Base-by-base conservation (phyloP, 2,113 vertebrate species). In the Irena cyanogastra region DNA sequence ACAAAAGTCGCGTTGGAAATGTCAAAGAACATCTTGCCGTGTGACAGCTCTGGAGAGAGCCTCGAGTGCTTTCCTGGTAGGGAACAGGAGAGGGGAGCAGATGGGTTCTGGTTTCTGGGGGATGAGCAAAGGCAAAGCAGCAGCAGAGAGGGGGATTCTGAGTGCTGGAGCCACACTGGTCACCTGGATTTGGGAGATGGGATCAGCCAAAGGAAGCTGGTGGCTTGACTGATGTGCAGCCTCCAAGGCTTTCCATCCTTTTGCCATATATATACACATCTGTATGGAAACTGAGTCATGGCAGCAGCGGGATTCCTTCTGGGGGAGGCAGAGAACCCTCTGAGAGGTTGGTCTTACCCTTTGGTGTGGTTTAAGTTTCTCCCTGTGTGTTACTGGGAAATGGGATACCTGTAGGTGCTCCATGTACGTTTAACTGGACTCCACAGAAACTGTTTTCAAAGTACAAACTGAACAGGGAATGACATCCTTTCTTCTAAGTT, bases 1-100 rank as follows among this genome's bases (percentile, higher is more conserved):
- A 94, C 97, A 96, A 85, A 97, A 96, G 94, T 87, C 94, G 83
- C 47, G 30, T 93, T 94, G 96, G 69, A 98, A 98, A 98, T 97
- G 98, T 97, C 97, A 98, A 66, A 89, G 95, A 97, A 96, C 94
- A 97, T 97, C 93, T 95, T 90, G 94, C 83, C 24, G 11, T 68
- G 83, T 85, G 79, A 71, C 83, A 44, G 90, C 94, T 94, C 83
- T 24, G n/a, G 11, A 7, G 92, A 89, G 88, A 91, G 93, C 78
- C 78, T 79, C 3, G 3, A 88, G 86, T 76, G 3, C 17, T n/a
- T 85, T 64, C 69, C 71, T 63, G 13, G 77, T 5, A 75, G 68
- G 90, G 86, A 91, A 83, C 65, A 81, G 92, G 71, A 84, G 90
- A 61, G 47, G 54, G 80, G 66, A 85, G 79, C 94, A 95, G 95